phyloP scores from a whole-genome alignment of 2,888 invertebrate genomes.

The Tachina lurida region DNA sequence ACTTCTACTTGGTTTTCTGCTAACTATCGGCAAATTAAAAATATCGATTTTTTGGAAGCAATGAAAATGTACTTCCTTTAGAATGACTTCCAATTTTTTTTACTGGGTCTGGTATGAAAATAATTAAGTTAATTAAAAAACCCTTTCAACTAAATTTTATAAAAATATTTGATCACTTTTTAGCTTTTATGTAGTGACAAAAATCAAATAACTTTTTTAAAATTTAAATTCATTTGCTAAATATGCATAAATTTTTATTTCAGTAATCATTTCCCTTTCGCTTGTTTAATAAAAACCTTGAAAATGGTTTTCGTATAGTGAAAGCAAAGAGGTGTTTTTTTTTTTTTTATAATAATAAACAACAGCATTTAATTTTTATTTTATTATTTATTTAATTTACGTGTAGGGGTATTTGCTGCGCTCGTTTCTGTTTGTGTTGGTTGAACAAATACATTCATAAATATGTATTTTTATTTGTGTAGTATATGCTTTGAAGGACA shows the following conservation, averaged over 20 bases:
- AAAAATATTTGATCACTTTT: too few relatives aligned
- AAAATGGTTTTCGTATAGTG: constrained; percentile 6
- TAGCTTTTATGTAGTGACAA: neutral
- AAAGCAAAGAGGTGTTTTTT: constrained; percentile 47
- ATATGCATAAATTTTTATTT: neutral
- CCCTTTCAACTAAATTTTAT: too few relatives aligned
- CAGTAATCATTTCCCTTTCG: constrained; percentile 16
- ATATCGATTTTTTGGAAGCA: too few relatives aligned
- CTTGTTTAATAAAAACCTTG: constrained; percentile 1
- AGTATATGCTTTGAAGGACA: constrained; percentile 54
- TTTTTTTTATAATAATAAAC: constrained; percentile 23
- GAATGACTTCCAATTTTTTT: too few relatives aligned
- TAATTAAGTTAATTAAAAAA: too few relatives aligned
- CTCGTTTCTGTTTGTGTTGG: constrained; percentile 38
- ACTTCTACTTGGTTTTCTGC: too few relatives aligned
- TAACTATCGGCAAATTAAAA: too few relatives aligned
- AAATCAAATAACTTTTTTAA: neutral
- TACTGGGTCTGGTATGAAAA: too few relatives aligned
- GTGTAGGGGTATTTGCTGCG: constrained; percentile 16
- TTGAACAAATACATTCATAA: constrained; percentile 36
- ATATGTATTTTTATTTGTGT: constrained; percentile 12
- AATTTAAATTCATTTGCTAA: neutral
- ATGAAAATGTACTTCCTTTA: too few relatives aligned
- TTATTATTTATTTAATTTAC: constrained; percentile 15
- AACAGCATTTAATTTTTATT: constrained; percentile 30